Conservation (phyloP, 2,888 invertebrate genomes). For the Anagyrus pseudococci region DNA sequence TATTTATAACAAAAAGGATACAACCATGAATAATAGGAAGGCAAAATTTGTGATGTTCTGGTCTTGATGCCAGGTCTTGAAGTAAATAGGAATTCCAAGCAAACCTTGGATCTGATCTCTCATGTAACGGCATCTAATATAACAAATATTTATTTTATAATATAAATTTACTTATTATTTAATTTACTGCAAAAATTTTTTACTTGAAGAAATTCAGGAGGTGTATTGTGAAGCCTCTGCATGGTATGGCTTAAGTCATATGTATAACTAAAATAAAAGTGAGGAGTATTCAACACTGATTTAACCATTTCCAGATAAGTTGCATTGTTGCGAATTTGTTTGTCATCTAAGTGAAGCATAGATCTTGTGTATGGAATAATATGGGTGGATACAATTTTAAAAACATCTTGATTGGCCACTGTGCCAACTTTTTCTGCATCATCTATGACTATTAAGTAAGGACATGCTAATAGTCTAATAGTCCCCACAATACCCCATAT, state of each 20-base stretch:
- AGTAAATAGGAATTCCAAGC: conserved; percentile 92
- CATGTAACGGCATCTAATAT: conserved; percentile 73
- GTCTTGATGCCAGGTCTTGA: conserved; percentile 73
- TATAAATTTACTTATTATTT: conserved; percentile 6
- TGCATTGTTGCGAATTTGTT: conserved; percentile 84
- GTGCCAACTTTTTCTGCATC: conserved; percentile 82
- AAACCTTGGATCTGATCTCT: conserved; percentile 86
- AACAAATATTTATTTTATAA: conserved; percentile 9
- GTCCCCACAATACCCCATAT: conserved; percentile 91
- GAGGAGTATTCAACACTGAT: conserved; percentile 80
- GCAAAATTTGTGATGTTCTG: conserved; percentile 79
- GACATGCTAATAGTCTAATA: conserved; percentile 82
- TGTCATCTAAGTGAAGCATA: conserved; percentile 81
- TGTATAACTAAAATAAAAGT: conserved; percentile 92
- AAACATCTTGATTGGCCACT: conserved; percentile 80
- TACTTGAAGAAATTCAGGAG: conserved; percentile 81
- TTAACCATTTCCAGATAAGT: conserved; percentile 87
- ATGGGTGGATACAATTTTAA: conserved; percentile 80
- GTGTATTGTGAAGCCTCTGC: conserved; percentile 84
- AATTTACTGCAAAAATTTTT: conserved; percentile 18
- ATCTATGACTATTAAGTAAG: conserved; percentile 88
- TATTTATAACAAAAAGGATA: conserved; percentile 65
- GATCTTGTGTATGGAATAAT: conserved; percentile 87
- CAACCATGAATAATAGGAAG: conserved; percentile 93
- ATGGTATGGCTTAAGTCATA: conserved; percentile 93